Base-by-base conservation (phyloP, 2,797 vertebrate species). In the Epinephelus coioides region DNA sequence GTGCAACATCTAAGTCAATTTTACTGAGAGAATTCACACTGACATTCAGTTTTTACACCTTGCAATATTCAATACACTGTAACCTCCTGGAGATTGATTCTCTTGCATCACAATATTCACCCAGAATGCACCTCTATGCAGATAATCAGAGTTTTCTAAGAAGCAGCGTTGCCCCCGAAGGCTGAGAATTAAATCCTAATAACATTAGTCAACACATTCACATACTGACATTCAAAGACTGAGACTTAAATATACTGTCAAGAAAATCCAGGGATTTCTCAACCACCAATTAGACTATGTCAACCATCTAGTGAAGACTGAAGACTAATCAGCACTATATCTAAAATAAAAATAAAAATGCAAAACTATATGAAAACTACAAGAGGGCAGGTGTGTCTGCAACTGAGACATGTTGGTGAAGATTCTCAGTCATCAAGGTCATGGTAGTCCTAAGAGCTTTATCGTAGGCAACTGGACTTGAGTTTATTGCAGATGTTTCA, bases 21-120 rank as follows among this genome's bases (percentile, higher is more conserved):
- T 67, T 59, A 46, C 15, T 43, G 23, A 12, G 19, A 7, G 21
- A 13, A 38, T 38, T 59, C 55, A 61, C 47, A 77, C 18, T 59
- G 10, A 71, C 57, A 63, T 67, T 69, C 23, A n/a, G 12, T 70
- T 69, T 15, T 53, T 55, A 14, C 8, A 10, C 47, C 17, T 60
- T 70, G 38, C 44, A 55, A 40, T 49, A 53, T 50, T 51, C n/a
- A 50, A 30, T 15, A 43, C 25, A 4, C 10, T 50, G n/a, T 72
- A 63, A 30, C 21, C 23, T 38, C 50, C 51, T 63, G 38, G 4
- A 50, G 27, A 66, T 8, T 17, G 34, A 61, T 73, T 54, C 6
- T n/a, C 59, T 69, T 53, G 13, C 18, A 14, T n/a, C 11, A 57
- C 55, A 60, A 27, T 6, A 4, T 64, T 68, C 53, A 68, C 14